phyloP scores from a whole-genome alignment of 1,140 invertebrate species.

The Drosophila suzukii region DNA sequence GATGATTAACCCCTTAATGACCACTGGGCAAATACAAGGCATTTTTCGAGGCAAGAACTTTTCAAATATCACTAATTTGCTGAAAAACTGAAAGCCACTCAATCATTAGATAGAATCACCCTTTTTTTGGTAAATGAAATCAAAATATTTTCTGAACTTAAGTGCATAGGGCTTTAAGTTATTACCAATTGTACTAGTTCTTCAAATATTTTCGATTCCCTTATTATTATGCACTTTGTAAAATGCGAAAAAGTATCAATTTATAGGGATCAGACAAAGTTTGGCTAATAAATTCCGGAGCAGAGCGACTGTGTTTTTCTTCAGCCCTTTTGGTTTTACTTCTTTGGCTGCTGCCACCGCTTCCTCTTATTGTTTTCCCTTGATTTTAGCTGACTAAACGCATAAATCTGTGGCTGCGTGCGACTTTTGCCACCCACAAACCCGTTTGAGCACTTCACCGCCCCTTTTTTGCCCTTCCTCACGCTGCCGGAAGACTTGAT shows the following conservation, averaged over 20 bases:
- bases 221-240: too few relatives aligned
- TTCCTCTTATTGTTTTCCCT: slow-evolving; percentile 28
- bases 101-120: background rate
- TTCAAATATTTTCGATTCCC: too few relatives aligned
- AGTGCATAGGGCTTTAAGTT: background rate
- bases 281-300: slow-evolving; percentile 1
- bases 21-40: background rate
- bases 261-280: background rate
- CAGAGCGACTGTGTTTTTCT: background rate
- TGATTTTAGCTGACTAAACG: slow-evolving; percentile 35
- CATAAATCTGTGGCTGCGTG: slow-evolving; percentile 62
- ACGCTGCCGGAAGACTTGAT: slow-evolving; percentile 53
- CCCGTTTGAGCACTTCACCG: background rate
- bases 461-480: background rate
- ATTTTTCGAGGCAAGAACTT: background rate
- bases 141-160: background rate
- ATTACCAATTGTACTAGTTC: background rate
- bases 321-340: background rate
- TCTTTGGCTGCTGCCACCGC: background rate
- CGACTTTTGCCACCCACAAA: slow-evolving; percentile 43
- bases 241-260: too few relatives aligned
- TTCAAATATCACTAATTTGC: background rate
- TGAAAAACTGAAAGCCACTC: background rate
- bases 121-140: background rate
- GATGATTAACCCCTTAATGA: slow-evolving; percentile 18